Evolutionary conservation across 1,140 invertebrate genomes (phyloP).

Genomic region (Phocides pigmalion): DNA sequence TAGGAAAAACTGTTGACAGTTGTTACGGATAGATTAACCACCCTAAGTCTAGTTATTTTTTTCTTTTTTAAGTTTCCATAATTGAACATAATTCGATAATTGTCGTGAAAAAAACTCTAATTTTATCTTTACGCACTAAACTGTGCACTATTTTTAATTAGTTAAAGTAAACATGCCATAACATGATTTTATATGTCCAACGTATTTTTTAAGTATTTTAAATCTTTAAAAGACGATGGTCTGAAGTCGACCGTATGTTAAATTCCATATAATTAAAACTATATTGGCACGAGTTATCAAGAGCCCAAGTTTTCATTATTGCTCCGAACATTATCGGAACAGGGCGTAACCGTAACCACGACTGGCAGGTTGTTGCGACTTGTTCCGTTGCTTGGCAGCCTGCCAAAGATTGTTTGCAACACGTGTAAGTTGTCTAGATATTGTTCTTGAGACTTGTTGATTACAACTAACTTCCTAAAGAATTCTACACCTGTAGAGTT

Average conservation of each 20-base stretch:
- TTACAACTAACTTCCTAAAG: not conserved
- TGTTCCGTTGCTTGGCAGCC: constrained; percentile 5
- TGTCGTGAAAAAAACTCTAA: too few species aligned
- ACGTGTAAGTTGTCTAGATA: constrained; percentile 15
- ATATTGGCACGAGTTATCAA: not conserved
- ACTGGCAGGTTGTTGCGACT: constrained; percentile 8
- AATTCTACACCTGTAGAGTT: too few species aligned
- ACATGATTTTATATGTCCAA: too few species aligned
- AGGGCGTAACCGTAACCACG: constrained; percentile 10
- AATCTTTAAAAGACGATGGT: not conserved
- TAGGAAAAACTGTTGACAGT: too few species aligned
- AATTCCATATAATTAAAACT: not conserved
- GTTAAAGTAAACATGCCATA: too few species aligned
- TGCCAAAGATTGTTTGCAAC: constrained; percentile 9
- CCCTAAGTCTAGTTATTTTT: too few species aligned
- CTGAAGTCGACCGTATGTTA: not conserved
- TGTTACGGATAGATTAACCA: too few species aligned
- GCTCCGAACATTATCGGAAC: constrained; percentile 3
- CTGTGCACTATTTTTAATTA: too few species aligned
- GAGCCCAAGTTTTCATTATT: constrained; percentile 13
- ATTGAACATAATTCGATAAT: too few species aligned
- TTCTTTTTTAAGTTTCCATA: too few species aligned
- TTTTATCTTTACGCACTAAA: too few species aligned
- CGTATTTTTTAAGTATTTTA: too few species aligned
- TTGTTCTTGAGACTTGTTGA: constrained; percentile 15